Base-by-base conservation (phyloP, 1,140 invertebrate genomes). In the Pissodes strobi region DNA sequence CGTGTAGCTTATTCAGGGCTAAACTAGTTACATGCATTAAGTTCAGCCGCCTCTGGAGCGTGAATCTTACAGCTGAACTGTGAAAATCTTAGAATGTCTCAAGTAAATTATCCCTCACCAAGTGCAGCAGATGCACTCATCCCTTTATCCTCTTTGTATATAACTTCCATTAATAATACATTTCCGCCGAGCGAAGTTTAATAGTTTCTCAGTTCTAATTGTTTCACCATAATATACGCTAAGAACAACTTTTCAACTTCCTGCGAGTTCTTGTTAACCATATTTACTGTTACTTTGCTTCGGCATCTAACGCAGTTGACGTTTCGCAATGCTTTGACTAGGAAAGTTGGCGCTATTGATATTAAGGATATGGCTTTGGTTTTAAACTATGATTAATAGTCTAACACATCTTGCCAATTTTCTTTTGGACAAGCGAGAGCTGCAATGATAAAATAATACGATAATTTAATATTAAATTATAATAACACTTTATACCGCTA, bases 131-230 rank as follows among this genome's bases (percentile, higher is more conserved):
- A 60, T 60, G 57, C 57, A 60, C 57, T 49, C 57, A 18, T 27
- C 25, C 18, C 41, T 46, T 30, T 30, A 43, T 37, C 25, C 57
- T 48, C 45, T 60, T 60, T 60, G 57, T 60, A 21, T 60, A 60
- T 60, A 48, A 49, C 57, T 38, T 60, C 57, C 57, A 60, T 60
- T 60, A 48, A 60, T 60, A 60, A 60, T 48, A 49, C 57, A 60
- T 48, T 60, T 60, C 57, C 45, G 43, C 30, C 34, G 57, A 60
- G 45, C 57, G 45, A 25, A 60, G 57, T 60, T 60, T 60, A 60
- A 60, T 60, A 60, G 57, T 60, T 60, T 60, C 57, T 38, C 41
- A 48, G 23, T 51, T 57, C 57, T 60, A 60, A 60, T 60, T 60
- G 45, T 60, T 60, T 37, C 57, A 49, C 45, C 49, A 60, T 48